Evolutionary conservation across 2,888 invertebrate species (phyloP).

Genomic region (Campoletis raptor): DNA sequence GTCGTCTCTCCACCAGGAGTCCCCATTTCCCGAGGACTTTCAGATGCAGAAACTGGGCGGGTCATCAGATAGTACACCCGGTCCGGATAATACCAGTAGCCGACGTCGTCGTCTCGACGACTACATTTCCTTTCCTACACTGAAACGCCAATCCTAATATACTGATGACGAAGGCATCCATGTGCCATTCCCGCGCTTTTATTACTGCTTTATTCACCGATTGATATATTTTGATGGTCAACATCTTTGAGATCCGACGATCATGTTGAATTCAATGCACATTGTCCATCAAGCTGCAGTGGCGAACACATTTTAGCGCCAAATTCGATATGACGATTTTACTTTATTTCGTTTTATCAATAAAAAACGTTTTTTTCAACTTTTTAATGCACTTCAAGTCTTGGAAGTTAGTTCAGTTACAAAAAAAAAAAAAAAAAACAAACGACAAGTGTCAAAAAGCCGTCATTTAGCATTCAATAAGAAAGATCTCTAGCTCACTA

Average conservation of each 20-base stretch:
- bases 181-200: neutral
- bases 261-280: neutral
- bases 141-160: neutral
- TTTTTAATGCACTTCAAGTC: too few species aligned
- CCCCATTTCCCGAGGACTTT: conserved; percentile 83
- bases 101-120: conserved; percentile 46
- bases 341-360: too few species aligned
- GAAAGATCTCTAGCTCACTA: too few species aligned
- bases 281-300: neutral
- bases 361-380: too few species aligned
- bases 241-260: neutral
- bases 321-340: neutral
- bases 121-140: conserved; percentile 7
- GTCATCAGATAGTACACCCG: conserved; percentile 82
- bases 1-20: conserved; percentile 74
- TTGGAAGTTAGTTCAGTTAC: too few species aligned
- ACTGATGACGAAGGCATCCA: neutral
- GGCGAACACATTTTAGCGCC: neutral
- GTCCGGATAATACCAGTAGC: conserved; percentile 79
- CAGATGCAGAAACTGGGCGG: conserved; percentile 83
- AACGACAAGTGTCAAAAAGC: too few species aligned
- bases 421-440: too few species aligned
- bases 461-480: too few species aligned
- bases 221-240: neutral
- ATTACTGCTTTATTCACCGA: neutral